phyloP scores from a whole-genome alignment of 2,888 invertebrate species.

The Corythucha ciliata region DNA sequence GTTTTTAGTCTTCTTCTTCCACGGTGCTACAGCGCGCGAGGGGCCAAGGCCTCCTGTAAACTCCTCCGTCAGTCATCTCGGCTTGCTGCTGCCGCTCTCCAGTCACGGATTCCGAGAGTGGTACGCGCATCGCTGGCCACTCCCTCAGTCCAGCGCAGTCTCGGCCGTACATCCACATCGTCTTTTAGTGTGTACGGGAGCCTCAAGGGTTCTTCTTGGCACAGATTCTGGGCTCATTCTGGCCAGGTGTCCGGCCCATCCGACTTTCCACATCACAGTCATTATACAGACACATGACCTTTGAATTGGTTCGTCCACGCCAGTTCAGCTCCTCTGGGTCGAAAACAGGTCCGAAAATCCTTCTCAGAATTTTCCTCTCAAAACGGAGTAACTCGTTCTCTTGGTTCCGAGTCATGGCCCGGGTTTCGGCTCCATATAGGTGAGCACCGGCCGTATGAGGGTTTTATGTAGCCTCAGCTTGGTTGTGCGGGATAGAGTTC shows the following conservation, averaged over 20 bases:
- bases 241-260: conserved; percentile 5
- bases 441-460: conserved; percentile 17
- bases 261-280: background rate
- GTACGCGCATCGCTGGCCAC: too few relatives aligned
- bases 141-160: conserved; percentile 8
- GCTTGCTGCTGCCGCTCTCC: too few relatives aligned
- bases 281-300: background rate
- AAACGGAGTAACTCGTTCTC: conserved; percentile 4
- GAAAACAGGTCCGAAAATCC: conserved; percentile 17
- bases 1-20: too few relatives aligned
- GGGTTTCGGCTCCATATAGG: conserved; percentile 13
- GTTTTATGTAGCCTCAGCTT: background rate
- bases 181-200: background rate
- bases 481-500: background rate
- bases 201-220: conserved; percentile 2
- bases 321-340: conserved; percentile 10
- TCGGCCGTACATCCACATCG: conserved; percentile 3
- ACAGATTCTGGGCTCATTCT: conserved; percentile 9
- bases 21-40: too few relatives aligned
- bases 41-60: too few relatives aligned
- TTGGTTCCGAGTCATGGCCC: conserved; percentile 5
- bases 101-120: too few relatives aligned
- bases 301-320: background rate
- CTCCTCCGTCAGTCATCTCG: too few relatives aligned
- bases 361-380: conserved; percentile 11